Conservation (phyloP, 2,797 vertebrate genomes). For the Poeciliopsis presidionis region DNA sequence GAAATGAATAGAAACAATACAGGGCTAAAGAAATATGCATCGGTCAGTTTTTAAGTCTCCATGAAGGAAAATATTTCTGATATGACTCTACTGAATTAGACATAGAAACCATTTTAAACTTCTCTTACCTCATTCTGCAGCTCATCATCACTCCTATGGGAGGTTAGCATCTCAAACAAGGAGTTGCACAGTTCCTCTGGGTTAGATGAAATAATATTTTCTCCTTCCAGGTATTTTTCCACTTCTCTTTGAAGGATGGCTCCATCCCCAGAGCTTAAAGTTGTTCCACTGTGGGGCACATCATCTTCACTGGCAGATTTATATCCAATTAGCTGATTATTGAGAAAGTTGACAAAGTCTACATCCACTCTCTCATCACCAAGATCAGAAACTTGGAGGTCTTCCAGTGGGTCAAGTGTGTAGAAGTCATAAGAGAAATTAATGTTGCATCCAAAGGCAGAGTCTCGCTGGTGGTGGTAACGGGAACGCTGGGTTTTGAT, state of each 20-base stretch:
- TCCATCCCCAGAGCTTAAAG: constrained; percentile 78
- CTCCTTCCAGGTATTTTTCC: constrained; percentile 87
- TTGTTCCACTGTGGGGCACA: constrained; percentile 48
- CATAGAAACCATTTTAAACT: neutral
- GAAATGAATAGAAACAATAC: neutral
- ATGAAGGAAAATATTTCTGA: neutral
- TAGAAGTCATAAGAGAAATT: constrained; percentile 92
- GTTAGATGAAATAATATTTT: constrained; percentile 86
- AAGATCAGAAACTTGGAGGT: constrained; percentile 70
- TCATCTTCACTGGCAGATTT: constrained; percentile 59
- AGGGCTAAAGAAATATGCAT: neutral
- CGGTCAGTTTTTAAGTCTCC: neutral
- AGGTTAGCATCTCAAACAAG: constrained; percentile 95
- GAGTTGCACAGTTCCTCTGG: constrained; percentile 92
- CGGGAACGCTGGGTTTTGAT: constrained; percentile 77
- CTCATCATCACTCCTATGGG: constrained; percentile 90
- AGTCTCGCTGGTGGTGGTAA: constrained; percentile 52
- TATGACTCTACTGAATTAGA: neutral
- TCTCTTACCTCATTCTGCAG: constrained; percentile 95
- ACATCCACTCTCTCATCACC: constrained; percentile 62
- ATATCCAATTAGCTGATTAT: constrained; percentile 80
- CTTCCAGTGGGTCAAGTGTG: constrained; percentile 86
- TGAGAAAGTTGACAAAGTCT: constrained; percentile 89
- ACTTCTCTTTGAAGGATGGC: constrained; percentile 89
- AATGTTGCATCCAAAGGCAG: constrained; percentile 88